Evolutionary conservation across 2,113 vertebrate species (phyloP).

Genomic region (Xiphophorus hellerii): DNA sequence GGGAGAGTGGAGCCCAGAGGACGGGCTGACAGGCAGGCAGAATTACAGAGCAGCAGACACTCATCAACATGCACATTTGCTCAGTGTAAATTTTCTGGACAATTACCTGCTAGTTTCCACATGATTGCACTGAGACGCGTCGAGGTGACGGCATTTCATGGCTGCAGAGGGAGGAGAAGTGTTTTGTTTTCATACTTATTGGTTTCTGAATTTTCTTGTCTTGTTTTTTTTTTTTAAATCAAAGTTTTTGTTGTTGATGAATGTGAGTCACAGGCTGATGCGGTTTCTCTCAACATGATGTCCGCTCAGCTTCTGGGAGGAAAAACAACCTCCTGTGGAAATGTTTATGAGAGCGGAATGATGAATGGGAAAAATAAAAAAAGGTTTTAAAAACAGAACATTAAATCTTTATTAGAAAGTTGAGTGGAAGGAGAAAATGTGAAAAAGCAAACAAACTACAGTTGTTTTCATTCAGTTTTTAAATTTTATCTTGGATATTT

Average conservation of each 20-base stretch:
- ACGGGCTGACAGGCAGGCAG: neutral
- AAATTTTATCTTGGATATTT: too few species aligned
- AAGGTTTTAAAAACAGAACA: neutral
- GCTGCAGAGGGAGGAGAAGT: neutral
- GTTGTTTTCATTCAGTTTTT: too few species aligned
- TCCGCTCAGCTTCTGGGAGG: neutral
- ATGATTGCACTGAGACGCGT: neutral
- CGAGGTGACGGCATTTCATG: neutral
- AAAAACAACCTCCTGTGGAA: neutral
- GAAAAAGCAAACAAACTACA: too few species aligned
- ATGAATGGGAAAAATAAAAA: neutral
- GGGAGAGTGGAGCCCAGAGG: neutral
- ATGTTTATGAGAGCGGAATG: neutral
- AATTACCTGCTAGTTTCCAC: constrained; percentile 1
- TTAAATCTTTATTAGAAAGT: neutral
- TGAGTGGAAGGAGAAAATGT: too few species aligned
- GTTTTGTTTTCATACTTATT: neutral
- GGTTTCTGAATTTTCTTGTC: neutral
- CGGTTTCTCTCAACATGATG: neutral
- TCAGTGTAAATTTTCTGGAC: constrained; percentile 4
- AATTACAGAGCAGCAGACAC: neutral
- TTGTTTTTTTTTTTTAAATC: neutral
- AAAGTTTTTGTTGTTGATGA: neutral
- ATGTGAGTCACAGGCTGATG: neutral
- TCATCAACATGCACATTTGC: constrained; percentile 9